These are phyloP conservation scores for Hydrolagus affinis DNA, from an alignment of 2,113 vertebrate genomes.

Conservation along the genomic window DNA sequence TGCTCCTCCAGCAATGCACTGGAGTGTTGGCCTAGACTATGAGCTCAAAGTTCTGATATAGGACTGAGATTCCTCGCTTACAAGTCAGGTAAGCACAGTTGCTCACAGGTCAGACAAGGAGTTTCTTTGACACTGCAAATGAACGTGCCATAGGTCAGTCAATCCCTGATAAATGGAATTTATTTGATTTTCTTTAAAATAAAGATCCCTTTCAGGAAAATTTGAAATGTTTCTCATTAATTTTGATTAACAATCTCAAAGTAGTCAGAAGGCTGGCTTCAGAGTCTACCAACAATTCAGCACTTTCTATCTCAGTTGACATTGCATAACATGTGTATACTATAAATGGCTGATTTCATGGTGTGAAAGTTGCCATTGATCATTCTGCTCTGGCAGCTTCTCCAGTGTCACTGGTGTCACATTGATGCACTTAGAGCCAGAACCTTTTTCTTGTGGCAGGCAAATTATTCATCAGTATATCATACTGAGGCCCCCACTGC, in stretches of 20 bases:
- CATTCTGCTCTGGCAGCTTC: background rate
- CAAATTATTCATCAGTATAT: background rate
- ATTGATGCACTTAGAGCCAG: background rate
- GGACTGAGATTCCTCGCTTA: no score
- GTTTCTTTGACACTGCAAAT: no score
- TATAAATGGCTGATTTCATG: background rate
- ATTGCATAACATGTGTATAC: no score
- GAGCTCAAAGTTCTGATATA: no score
- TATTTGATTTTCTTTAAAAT: background rate
- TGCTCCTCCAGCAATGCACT: no score
- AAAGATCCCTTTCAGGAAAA: background rate
- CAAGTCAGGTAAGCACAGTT: no score
- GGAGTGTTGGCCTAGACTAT: no score
- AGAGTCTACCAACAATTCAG: background rate
- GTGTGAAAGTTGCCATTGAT: background rate
- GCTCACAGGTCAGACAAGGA: no score
- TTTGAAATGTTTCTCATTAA: background rate
- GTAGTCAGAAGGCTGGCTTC: background rate
- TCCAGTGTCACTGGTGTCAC: background rate
- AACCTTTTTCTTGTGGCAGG: background rate
- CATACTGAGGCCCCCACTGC: background rate
- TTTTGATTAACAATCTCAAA: background rate
- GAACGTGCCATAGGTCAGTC: no score
- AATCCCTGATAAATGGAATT: no score
- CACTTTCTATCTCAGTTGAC: background rate